Evolutionary conservation across 2,113 vertebrate genomes (phyloP), one percentile per base, ranked within the genome.

Genomic region (Jaculus jaculus): DNA sequence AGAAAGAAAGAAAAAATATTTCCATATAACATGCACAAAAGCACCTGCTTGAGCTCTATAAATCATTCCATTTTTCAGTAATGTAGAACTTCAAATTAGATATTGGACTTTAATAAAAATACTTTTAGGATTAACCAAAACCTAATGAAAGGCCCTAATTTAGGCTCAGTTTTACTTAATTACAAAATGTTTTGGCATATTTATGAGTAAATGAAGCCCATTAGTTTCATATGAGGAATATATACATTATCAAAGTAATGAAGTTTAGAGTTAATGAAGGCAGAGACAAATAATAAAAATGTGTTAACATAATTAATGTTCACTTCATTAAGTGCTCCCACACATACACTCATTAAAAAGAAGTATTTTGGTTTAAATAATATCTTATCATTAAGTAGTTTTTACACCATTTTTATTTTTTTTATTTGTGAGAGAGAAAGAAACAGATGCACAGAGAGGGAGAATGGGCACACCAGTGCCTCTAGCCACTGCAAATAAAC

Each of bases 251-350:
- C 9, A 13, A 94, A 47, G 39, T 79, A 47, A 60, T 18, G 83
- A 89, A 91, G n/a, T 54, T 54, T 4, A 81, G 54, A 85, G 85
- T 93, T 91, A 66, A 88, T 42, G 63, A 92, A 93, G 6, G 39
- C 10, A 71, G 15, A 87, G 28, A 39, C 30, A 65, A 39, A n/a
- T 54, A 68, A 61, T 47, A 42, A 61, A 89, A 84, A 71, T 24
- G 18, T 7, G 51, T 26, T 85, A 85, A 34, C 66, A 72, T 17
- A 47, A 66, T 79, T 58, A 79, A 34, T 68, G 17, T 32, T 92
- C 83, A 6, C 11, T 23, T 24, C 23, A 74, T 6, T 42, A 26
- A 86, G 61, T 79, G 90, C 87, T 60, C 13, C 34, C 51, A 71
- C 13, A 37, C 28, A 23, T 58, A 51, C 18, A 74, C 24, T 90